A percentile compares a stretch with the other conserved stretches of the same genome.
These are phyloP conservation scores for Entomobrya proxima DNA, from an alignment of 2,888 invertebrate species.

Conservation along the genomic window DNA sequence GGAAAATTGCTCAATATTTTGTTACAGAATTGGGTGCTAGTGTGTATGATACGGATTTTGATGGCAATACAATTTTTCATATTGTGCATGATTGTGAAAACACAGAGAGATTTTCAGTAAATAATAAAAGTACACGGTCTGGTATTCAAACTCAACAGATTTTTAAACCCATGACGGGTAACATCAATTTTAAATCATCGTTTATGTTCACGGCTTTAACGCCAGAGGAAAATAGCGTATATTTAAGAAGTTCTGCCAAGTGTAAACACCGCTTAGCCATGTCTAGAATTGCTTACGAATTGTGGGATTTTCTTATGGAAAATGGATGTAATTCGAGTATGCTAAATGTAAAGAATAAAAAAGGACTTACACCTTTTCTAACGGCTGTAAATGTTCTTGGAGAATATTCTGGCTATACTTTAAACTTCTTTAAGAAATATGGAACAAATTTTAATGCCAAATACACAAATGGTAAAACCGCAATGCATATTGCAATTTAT, in stretches of 20 bases:
- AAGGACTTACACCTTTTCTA: not conserved
- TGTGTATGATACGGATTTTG: not conserved
- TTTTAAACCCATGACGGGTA: too few relatives aligned
- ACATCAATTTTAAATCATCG: too few relatives aligned
- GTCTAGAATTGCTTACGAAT: too few relatives aligned
- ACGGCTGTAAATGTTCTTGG: not conserved
- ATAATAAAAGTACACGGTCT: too few relatives aligned
- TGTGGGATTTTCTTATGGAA: not conserved
- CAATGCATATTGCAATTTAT: not conserved
- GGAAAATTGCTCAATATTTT: not conserved
- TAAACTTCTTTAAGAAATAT: not conserved
- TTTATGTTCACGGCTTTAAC: not conserved
- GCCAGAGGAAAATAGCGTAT: too few relatives aligned
- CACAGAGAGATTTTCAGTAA: too few relatives aligned
- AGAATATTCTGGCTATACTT: not conserved
- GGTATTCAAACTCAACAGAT: too few relatives aligned
- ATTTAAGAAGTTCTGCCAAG: too few relatives aligned
- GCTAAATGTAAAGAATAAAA: not conserved
- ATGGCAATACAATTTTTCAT: not conserved
- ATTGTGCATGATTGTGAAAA: not conserved
- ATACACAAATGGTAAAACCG: not conserved
- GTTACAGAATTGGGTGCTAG: not conserved
- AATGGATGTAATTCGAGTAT: not conserved
- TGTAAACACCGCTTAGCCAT: too few relatives aligned
- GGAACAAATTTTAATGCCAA: not conserved